These are phyloP conservation scores for Pseudomugil tenellus DNA, from an alignment of 2,797 vertebrate species.

Conservation along the genomic window DNA sequence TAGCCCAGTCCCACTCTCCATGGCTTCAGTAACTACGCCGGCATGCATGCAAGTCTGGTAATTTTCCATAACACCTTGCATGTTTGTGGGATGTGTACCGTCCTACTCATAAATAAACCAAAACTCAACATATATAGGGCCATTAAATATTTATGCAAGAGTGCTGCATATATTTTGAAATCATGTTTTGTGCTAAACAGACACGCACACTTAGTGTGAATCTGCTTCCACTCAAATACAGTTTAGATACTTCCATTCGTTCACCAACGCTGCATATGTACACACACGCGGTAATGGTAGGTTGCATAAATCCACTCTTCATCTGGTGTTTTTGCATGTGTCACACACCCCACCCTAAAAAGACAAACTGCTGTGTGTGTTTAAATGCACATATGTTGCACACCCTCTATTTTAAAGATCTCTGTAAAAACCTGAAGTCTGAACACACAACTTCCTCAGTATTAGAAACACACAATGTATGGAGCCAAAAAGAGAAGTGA, in stretches of 20 bases:
- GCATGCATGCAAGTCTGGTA: slow-evolving; percentile 46
- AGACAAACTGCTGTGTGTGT: slow-evolving; percentile 21
- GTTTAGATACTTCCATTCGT: neutral
- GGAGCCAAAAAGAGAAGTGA: slow-evolving; percentile 69
- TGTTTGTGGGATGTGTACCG: slow-evolving; percentile 15
- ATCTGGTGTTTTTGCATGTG: slow-evolving; percentile 24
- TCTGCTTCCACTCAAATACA: neutral
- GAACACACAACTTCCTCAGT: slow-evolving; percentile 59
- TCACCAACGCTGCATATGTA: slow-evolving; percentile 13
- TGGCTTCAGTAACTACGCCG: slow-evolving; percentile 52
- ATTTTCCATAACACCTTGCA: slow-evolving; percentile 60
- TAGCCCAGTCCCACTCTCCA: slow-evolving; percentile 56
- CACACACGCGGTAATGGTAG: slow-evolving; percentile 18
- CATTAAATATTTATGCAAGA: slow-evolving; percentile 26
- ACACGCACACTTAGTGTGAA: neutral
- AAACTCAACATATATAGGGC: slow-evolving; percentile 16
- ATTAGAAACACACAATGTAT: slow-evolving; percentile 58
- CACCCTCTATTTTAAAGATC: slow-evolving; percentile 19
- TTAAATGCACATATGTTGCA: slow-evolving; percentile 16
- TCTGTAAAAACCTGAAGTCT: slow-evolving; percentile 15
- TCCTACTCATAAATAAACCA: slow-evolving; percentile 11
- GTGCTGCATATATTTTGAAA: slow-evolving; percentile 30
- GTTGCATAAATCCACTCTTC: slow-evolving; percentile 17
- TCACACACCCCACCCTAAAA: slow-evolving; percentile 44
- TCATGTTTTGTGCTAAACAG: neutral